phyloP scores from a whole-genome alignment of 2,888 invertebrate species.

The Pyralis farinalis region DNA sequence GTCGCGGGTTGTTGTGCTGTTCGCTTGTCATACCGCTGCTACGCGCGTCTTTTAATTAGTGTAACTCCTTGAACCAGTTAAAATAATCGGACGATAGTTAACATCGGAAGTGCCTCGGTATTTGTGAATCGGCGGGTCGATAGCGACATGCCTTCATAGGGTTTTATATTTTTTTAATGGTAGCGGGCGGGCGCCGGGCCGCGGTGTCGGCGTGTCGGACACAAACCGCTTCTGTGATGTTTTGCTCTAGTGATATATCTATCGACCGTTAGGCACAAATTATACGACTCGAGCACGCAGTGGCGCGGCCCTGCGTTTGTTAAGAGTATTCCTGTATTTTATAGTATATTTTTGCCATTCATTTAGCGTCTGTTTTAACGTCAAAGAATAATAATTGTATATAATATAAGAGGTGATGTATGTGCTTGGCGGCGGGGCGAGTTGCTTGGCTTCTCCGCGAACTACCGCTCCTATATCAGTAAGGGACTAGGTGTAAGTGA shows the following conservation, averaged over 20 bases:
- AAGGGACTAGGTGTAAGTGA: conserved; percentile 67
- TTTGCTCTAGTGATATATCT: conserved; percentile 55
- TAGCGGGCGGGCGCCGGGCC: conserved; percentile 48
- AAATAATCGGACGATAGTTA: conserved; percentile 31
- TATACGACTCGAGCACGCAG: conserved; percentile 17
- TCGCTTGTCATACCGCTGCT: conserved; percentile 31
- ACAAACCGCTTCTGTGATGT: conserved; percentile 73
- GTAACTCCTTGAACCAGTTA: background rate
- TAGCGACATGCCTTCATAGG: conserved; percentile 68
- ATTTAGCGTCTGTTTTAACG: conserved; percentile 53
- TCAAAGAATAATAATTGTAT: conserved; percentile 65
- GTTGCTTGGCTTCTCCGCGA: conserved; percentile 60
- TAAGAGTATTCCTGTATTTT: conserved; percentile 48
- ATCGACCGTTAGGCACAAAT: conserved; percentile 32
- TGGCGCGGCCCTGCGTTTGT: conserved; percentile 27
- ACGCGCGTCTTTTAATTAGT: conserved; percentile 29
- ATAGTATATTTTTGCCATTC: conserved; percentile 67
- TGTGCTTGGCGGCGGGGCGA: conserved; percentile 44
- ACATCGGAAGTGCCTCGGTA: conserved; percentile 67
- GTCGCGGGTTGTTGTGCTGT: conserved; percentile 27
- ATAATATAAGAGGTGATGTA: conserved; percentile 64
- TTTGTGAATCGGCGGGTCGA: conserved; percentile 47
- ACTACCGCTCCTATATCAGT: conserved; percentile 53
- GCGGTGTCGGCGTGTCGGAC: conserved; percentile 51
- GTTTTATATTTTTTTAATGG: conserved; percentile 73